Conservation (phyloP, 2,797 vertebrate genomes). For the Euphonia xanthogaster region DNA sequence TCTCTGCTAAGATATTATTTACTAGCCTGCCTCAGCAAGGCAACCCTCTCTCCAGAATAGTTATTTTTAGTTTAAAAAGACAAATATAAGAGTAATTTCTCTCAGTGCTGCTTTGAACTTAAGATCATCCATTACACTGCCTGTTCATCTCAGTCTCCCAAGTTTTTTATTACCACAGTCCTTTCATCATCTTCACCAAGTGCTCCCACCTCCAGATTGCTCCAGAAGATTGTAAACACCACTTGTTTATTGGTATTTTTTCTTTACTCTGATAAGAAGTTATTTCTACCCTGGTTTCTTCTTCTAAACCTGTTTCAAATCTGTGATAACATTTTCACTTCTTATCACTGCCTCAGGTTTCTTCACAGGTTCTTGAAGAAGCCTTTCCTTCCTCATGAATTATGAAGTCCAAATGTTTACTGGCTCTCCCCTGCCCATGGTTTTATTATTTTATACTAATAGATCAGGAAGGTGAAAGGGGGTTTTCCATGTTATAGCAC, state of each 20-base stretch:
- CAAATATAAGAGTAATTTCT: neutral
- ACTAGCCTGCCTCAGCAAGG: neutral
- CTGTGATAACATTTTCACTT: neutral
- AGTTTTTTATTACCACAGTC: neutral
- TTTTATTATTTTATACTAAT: neutral
- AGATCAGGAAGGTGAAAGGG: neutral
- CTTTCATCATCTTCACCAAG: neutral
- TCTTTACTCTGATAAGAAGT: neutral
- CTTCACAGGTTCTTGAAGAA: neutral
- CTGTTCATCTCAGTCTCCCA: neutral
- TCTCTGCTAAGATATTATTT: neutral
- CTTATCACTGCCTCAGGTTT: neutral
- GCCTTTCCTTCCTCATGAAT: neutral
- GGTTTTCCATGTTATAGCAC: neutral
- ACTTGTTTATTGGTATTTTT: neutral
- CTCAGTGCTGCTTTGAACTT: neutral
- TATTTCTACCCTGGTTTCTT: neutral
- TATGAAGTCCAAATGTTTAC: neutral
- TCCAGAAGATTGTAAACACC: neutral
- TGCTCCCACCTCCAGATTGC: neutral
- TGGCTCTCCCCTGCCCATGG: neutral
- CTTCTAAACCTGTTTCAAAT: neutral
- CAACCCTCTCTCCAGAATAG: neutral
- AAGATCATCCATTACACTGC: neutral
- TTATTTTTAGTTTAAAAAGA: neutral